A percentile compares a stretch with the other conserved stretches of the same genome.
These are phyloP conservation scores for Catalaphyllia jardinei DNA, from an alignment of 64 coral and sea anemone species.

Conservation along the genomic window DNA sequence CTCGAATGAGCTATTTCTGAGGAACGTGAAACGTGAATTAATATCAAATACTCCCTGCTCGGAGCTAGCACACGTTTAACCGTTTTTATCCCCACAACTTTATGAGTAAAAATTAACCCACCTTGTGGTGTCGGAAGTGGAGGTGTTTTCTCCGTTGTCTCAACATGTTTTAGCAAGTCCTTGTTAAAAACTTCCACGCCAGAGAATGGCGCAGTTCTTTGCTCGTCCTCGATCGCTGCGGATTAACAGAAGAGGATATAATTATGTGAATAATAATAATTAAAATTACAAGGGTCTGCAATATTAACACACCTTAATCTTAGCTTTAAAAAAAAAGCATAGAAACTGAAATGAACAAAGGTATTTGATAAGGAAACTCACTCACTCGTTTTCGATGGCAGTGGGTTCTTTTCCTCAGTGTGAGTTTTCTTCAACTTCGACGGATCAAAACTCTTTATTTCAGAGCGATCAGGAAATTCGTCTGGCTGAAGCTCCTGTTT, in stretches of 20 bases:
- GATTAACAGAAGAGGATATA: not conserved
- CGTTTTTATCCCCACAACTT: not conserved
- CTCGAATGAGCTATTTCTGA: not conserved
- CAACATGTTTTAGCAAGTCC: slow-evolving; percentile 51
- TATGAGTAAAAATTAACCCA: not conserved
- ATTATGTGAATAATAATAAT: too few species aligned
- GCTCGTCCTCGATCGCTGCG: slow-evolving; percentile 56
- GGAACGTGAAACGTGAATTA: not conserved
- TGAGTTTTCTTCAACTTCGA: slow-evolving; percentile 49
- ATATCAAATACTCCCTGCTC: not conserved
- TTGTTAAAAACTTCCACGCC: slow-evolving; percentile 76
- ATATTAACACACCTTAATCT: not conserved
- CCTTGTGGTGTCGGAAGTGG: slow-evolving; percentile 61
- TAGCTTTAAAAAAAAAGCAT: not conserved
- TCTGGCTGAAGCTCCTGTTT: slow-evolving; percentile 78
- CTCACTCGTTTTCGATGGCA: slow-evolving; percentile 68
- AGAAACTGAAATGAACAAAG: slow-evolving; percentile 27
- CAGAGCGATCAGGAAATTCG: slow-evolving; percentile 60
- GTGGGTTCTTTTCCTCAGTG: slow-evolving; percentile 62
- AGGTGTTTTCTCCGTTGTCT: slow-evolving; percentile 50
- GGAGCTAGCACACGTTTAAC: not conserved
- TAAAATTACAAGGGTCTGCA: not conserved
- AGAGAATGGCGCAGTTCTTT: slow-evolving; percentile 66
- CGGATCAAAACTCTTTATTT: slow-evolving; percentile 51
- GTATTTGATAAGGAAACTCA: not conserved